phyloP scores from a whole-genome alignment of 2,888 invertebrate species.

The Leucophenga montana region DNA sequence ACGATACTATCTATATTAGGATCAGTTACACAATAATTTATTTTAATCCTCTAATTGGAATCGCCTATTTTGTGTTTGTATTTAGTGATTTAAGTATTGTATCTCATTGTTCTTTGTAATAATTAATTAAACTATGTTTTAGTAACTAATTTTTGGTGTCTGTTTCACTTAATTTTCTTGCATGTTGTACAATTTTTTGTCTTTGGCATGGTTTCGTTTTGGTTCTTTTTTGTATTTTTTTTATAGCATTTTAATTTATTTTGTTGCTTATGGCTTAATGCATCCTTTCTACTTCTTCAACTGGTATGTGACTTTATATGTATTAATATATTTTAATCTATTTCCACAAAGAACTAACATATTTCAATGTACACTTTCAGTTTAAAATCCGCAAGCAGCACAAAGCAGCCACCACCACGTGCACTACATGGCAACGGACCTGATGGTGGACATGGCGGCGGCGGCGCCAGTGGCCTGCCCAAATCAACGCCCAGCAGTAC shows the following conservation, averaged over 20 bases:
- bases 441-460: constrained; percentile 25
- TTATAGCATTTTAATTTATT: constrained; percentile 9
- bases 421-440: constrained; percentile 54
- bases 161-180: not conserved
- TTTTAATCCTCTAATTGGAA: no score
- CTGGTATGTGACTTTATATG: constrained; percentile 20
- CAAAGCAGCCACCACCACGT: constrained; percentile 53
- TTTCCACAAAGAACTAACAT: constrained; percentile 11
- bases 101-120: not conserved
- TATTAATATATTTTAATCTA: not conserved
- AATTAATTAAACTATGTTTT: not conserved
- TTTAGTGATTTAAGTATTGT: constrained; percentile 3
- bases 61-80: not conserved
- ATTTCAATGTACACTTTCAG: constrained; percentile 56
- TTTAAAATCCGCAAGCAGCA: constrained; percentile 64
- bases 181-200: not conserved
- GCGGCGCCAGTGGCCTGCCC: constrained; percentile 62
- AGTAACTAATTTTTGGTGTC: constrained; percentile 13
- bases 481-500: constrained; percentile 77
- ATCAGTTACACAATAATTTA: no score
- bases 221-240: not conserved
- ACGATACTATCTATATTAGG: no score
- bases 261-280: constrained; percentile 24
- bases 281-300: not conserved
- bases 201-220: not conserved